Percentiles rank a stretch among this genome's conserved stretches.
phyloP scores from a whole-genome alignment of 2,113 vertebrate species.

The Tricholaema leucomelas region DNA sequence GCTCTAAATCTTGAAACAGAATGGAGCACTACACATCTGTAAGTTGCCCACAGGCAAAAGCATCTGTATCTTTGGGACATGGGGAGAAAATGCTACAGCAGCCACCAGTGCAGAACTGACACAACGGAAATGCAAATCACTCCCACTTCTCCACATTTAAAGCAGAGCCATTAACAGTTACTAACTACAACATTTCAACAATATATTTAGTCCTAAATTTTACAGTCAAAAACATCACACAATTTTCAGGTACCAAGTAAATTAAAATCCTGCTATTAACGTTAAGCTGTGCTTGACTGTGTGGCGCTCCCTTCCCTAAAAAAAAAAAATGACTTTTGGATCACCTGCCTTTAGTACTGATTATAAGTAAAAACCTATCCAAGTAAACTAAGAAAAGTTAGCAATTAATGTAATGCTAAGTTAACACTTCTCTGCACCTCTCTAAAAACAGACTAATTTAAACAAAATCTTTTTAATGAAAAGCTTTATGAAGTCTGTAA shows the following conservation, averaged over 20 bases:
- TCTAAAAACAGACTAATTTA: not conserved
- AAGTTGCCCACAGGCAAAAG: not conserved
- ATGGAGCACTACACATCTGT: not conserved
- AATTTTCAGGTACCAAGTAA: not conserved
- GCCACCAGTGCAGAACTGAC: not conserved
- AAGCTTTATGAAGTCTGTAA: not conserved
- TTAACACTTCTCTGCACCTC: not conserved
- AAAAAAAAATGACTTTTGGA: not conserved
- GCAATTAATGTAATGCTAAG: not conserved
- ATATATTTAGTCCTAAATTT: not conserved
- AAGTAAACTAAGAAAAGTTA: not conserved
- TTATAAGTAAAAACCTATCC: not conserved
- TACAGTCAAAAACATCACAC: not conserved
- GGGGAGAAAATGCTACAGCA: not conserved
- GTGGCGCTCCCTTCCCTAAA: not conserved
- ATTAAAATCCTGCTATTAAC: not conserved
- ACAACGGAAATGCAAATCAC: not conserved
- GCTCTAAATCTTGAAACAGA: not conserved
- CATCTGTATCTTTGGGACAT: accelerated
- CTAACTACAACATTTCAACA: not conserved
- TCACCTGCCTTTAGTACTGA: not conserved
- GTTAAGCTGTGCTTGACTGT: not conserved
- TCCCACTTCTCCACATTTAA: not conserved
- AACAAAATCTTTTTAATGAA: not conserved
- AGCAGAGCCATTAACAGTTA: not conserved